These are phyloP conservation scores for Phodopus roborovskii DNA, from an alignment of 2,113 vertebrate genomes.

Conservation along the genomic window DNA sequence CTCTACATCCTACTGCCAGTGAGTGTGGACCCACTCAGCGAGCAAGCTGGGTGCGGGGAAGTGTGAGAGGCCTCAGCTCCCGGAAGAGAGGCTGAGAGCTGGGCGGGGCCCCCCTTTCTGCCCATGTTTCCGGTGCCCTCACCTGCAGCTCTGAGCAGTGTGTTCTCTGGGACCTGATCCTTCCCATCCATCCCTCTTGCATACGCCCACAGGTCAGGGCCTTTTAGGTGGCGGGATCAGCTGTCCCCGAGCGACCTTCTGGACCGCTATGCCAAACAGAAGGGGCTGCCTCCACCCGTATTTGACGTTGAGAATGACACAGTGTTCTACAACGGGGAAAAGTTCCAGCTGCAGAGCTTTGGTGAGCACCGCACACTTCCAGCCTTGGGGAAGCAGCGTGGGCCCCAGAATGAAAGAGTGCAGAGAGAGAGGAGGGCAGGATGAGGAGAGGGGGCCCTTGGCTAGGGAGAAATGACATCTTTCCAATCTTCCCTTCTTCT, in stretches of 20 bases:
- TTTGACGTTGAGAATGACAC: constrained; percentile 59
- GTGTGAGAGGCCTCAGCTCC: neutral
- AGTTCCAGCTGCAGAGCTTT: constrained; percentile 75
- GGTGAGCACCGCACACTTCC: constrained; percentile 66
- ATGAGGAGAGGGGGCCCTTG: neutral
- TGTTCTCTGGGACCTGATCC: neutral
- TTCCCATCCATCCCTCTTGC: neutral
- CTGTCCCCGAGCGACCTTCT: constrained; percentile 79
- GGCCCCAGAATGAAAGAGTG: neutral
- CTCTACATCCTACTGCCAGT: constrained; percentile 82
- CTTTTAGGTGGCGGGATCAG: constrained; percentile 84
- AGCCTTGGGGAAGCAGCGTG: neutral
- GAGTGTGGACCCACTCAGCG: constrained; percentile 16
- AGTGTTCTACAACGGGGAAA: constrained; percentile 68
- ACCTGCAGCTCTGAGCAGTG: neutral
- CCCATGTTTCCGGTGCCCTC: neutral
- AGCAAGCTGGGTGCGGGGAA: neutral
- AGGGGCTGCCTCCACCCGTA: constrained; percentile 69
- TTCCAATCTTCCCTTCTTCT: neutral
- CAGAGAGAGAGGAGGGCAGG: neutral
- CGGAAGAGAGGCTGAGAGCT: neutral
- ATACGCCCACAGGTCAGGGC: constrained; percentile 58
- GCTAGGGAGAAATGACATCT: neutral
- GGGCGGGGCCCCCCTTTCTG: neutral
- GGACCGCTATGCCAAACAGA: constrained; percentile 64